Evolutionary conservation across 37 sponge, comb jelly and placozoan species (phyloP).

Genomic region (Ephydatia muelleri): DNA sequence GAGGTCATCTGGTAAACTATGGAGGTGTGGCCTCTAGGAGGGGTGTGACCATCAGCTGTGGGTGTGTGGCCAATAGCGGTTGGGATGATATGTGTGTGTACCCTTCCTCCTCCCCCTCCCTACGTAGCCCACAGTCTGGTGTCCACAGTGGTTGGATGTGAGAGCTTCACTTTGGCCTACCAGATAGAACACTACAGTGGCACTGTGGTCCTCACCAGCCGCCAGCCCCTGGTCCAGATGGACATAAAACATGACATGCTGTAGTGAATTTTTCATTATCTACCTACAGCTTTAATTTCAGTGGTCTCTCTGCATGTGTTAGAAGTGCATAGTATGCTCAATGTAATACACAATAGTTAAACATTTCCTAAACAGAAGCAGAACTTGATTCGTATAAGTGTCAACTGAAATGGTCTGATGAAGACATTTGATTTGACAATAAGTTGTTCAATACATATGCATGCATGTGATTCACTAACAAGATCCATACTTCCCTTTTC

Average conservation of each 20-base stretch:
- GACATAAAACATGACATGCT: conserved; percentile 34
- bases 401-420: too few species aligned
- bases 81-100: not conserved
- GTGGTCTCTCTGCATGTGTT: too few species aligned
- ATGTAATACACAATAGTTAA: too few species aligned
- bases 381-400: too few species aligned
- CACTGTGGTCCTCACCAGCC: conserved; percentile 33
- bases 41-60: not conserved
- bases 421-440: too few species aligned
- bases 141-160: conserved; percentile 44
- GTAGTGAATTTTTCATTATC: too few species aligned
- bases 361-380: too few species aligned
- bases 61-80: not conserved
- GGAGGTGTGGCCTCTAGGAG: conserved; percentile 27
- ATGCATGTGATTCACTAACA: too few species aligned
- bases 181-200: conserved; percentile 46
- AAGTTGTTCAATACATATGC: too few species aligned
- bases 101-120: not conserved
- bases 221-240: conserved; percentile 16
- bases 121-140: conserved; percentile 1
- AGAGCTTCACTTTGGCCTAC: conserved; percentile 34
- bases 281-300: too few species aligned
- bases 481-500: too few species aligned
- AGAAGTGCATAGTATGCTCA: too few species aligned
- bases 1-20: conserved; percentile 41